phyloP scores from a whole-genome alignment of 2,113 vertebrate species.

The Psammodynastes pulverulentus region DNA sequence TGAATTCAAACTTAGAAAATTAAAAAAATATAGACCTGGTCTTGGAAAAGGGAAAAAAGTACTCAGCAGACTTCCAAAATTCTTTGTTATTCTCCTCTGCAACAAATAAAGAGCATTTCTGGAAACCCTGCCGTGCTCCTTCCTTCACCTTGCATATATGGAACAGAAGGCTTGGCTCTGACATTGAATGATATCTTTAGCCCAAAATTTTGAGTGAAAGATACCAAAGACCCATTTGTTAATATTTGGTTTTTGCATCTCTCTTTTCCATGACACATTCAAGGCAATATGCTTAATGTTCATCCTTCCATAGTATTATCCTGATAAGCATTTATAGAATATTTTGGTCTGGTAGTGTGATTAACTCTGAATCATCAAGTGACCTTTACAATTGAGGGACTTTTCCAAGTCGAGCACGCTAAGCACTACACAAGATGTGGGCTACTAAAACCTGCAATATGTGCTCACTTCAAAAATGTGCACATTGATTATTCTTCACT shows the following conservation, averaged over 20 bases:
- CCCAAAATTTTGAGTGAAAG: not conserved
- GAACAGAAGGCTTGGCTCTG: not conserved
- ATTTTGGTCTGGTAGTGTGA: not conserved
- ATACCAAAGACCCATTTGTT: not conserved
- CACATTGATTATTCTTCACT: not conserved
- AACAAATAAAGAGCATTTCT: not conserved
- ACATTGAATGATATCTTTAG: not conserved
- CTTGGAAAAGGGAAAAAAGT: not conserved
- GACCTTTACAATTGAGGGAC: not conserved
- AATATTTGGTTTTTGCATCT: not conserved
- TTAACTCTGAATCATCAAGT: not conserved
- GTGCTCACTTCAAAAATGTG: not conserved
- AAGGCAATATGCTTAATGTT: not conserved
- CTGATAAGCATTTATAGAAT: not conserved
- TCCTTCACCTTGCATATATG: not conserved
- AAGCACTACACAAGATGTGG: not conserved
- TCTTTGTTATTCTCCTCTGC: not conserved
- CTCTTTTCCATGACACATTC: not conserved
- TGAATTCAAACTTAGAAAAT: not conserved
- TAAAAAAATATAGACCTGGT: not conserved
- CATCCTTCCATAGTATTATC: not conserved
- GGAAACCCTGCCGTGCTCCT: not conserved
- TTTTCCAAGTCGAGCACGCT: not conserved
- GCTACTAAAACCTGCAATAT: not conserved
- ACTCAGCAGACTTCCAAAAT: not conserved